These are phyloP conservation scores for Spodoptera littoralis DNA, from an alignment of 2,888 invertebrate genomes.

Conservation along the genomic window DNA sequence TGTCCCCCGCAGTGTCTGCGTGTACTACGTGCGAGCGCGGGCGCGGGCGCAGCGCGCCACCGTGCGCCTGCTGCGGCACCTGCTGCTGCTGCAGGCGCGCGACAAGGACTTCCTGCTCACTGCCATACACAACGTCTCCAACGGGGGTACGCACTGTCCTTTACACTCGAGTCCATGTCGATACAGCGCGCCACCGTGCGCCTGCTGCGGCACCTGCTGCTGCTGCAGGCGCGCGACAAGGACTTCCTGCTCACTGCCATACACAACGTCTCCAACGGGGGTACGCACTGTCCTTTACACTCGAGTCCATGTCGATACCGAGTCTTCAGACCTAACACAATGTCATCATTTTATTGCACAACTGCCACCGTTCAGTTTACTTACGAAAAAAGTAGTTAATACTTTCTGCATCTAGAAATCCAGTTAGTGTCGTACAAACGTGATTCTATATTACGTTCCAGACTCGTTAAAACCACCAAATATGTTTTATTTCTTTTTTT, in stretches of 20 bases:
- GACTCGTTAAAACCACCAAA: too few relatives aligned
- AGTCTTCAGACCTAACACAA: too few relatives aligned
- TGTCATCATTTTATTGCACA: too few relatives aligned
- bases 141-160: conserved; percentile 86
- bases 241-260: conserved; percentile 91
- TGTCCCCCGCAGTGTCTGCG: conserved; percentile 81
- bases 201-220: conserved; percentile 90
- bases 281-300: conserved; percentile 68
- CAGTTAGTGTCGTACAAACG: too few relatives aligned
- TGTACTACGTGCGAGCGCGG: conserved; percentile 90
- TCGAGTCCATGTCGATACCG: too few relatives aligned
- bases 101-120: conserved; percentile 92
- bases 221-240: conserved; percentile 91
- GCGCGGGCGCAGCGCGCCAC: conserved; percentile 89
- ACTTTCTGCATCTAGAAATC: too few relatives aligned
- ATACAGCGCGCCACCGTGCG: conserved; percentile 89
- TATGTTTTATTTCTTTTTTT: too few relatives aligned
- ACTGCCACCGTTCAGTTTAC: too few relatives aligned
- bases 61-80: conserved; percentile 89
- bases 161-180: too few relatives aligned
- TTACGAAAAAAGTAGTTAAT: too few relatives aligned
- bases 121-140: conserved; percentile 89
- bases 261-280: conserved; percentile 89
- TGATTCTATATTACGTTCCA: too few relatives aligned
- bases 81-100: conserved; percentile 90